Conservation (phyloP, 2,113 vertebrate genomes). For the Miniopterus natalensis region DNA sequence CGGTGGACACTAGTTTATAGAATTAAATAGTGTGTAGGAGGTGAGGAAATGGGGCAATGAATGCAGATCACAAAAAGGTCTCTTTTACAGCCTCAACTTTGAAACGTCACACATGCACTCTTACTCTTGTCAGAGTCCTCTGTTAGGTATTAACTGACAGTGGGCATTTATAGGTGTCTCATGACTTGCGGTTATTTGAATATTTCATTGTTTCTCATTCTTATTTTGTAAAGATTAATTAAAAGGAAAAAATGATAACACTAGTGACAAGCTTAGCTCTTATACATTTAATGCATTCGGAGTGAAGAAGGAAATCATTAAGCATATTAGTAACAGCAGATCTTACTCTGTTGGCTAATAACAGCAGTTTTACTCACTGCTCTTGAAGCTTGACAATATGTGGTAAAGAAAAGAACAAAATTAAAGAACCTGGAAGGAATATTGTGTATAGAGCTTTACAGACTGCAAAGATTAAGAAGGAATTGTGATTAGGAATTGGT, state of each 20-base stretch:
- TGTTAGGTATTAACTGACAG: background rate
- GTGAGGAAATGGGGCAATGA: background rate
- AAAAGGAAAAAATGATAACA: background rate
- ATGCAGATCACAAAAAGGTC: background rate
- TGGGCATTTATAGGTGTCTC: background rate
- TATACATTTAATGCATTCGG: slow-evolving; percentile 22
- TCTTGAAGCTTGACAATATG: background rate
- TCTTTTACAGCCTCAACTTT: background rate
- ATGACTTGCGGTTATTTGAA: slow-evolving; percentile 8
- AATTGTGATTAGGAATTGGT: background rate
- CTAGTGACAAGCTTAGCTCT: slow-evolving; percentile 22
- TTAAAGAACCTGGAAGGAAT: slow-evolving; percentile 40
- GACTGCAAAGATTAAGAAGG: slow-evolving; percentile 10
- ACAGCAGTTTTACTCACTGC: background rate
- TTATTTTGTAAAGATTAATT: slow-evolving; percentile 57
- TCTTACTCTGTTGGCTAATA: background rate
- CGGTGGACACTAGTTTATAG: background rate
- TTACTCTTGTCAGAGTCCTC: background rate
- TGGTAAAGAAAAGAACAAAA: slow-evolving; percentile 24
- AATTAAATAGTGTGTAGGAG: background rate
- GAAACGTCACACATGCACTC: background rate
- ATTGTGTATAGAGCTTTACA: background rate
- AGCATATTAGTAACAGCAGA: background rate
- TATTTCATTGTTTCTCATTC: slow-evolving; percentile 34
- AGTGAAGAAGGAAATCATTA: background rate